Percentiles rank a stretch among this genome's conserved stretches.
phyloP scores from a whole-genome alignment of 2,888 invertebrate genomes.

The Eugnorisma glareosa region DNA sequence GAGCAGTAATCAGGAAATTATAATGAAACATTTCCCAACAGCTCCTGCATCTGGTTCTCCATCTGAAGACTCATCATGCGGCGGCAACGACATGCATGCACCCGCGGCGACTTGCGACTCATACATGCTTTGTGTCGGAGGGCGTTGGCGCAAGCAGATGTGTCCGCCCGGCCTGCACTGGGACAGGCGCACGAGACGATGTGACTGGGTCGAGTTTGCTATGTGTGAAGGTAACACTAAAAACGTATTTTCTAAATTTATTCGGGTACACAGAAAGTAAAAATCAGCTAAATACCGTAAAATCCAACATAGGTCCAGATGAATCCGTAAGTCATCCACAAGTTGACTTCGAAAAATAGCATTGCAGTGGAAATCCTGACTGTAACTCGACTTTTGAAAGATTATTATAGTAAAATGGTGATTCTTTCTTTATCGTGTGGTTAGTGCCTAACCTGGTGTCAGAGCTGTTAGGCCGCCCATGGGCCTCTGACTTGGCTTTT shows the following conservation, averaged over 20 bases:
- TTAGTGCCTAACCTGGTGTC: too few relatives aligned
- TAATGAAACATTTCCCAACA: slow-evolving; percentile 23
- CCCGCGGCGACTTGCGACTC: slow-evolving; percentile 93
- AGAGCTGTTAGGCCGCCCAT: too few relatives aligned
- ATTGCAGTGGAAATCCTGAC: not conserved
- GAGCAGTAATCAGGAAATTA: not conserved
- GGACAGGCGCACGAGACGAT: slow-evolving; percentile 92
- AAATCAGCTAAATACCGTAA: not conserved
- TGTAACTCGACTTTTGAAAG: not conserved
- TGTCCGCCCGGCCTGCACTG: slow-evolving; percentile 96
- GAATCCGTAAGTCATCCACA: not conserved
- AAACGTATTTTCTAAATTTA: not conserved
- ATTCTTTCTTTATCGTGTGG: too few relatives aligned
- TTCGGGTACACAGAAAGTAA: not conserved
- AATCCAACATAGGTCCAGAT: not conserved
- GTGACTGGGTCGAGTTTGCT: slow-evolving; percentile 95
- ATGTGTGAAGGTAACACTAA: slow-evolving; percentile 90
- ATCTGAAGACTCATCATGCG: slow-evolving; percentile 75
- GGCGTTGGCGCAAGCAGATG: slow-evolving; percentile 92
- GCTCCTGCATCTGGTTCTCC: slow-evolving; percentile 69
- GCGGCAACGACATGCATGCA: slow-evolving; percentile 81
- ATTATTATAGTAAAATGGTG: not conserved
- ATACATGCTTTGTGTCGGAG: slow-evolving; percentile 94
- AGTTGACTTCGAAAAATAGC: not conserved
- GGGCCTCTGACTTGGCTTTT: too few relatives aligned